phyloP scores from a whole-genome alignment of 2,888 invertebrate species.

The Heliconius charithonia region DNA sequence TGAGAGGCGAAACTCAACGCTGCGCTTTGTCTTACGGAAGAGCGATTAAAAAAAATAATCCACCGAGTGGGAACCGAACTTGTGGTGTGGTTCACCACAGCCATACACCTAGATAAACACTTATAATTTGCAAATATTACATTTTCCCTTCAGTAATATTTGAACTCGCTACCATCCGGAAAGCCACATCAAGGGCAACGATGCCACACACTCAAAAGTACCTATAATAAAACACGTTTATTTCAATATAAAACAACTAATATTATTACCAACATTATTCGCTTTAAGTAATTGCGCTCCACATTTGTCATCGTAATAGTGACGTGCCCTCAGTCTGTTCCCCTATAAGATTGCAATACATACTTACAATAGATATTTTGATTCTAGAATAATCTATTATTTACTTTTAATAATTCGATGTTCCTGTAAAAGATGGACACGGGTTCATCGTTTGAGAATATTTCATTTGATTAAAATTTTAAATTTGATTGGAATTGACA shows the following conservation, averaged over 20 bases:
- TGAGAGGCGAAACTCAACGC: not conserved
- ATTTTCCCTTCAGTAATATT: not conserved
- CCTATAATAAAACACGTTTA: not conserved
- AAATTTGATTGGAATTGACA: too few relatives aligned
- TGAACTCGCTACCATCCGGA: not conserved
- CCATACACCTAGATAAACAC: too few relatives aligned
- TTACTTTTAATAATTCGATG: not conserved
- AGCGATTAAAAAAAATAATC: too few relatives aligned
- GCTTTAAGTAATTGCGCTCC: conserved; percentile 12
- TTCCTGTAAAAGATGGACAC: not conserved
- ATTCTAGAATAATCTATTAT: conserved; percentile 4
- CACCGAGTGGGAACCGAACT: too few relatives aligned
- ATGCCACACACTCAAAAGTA: not conserved
- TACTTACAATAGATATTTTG: not conserved
- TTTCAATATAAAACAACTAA: conserved; percentile 20
- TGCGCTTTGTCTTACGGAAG: not conserved
- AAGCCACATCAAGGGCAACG: not conserved
- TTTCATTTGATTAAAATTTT: too few relatives aligned
- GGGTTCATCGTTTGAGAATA: not conserved
- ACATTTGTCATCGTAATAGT: conserved; percentile 24
- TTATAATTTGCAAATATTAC: too few relatives aligned
- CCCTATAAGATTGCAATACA: not conserved
- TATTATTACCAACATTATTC: conserved; percentile 7
- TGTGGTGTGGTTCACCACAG: too few relatives aligned
- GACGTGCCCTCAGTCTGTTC: conserved; percentile 10